Conservation (phyloP, 2,797 vertebrate species). For the Orestias chungarensis region DNA sequence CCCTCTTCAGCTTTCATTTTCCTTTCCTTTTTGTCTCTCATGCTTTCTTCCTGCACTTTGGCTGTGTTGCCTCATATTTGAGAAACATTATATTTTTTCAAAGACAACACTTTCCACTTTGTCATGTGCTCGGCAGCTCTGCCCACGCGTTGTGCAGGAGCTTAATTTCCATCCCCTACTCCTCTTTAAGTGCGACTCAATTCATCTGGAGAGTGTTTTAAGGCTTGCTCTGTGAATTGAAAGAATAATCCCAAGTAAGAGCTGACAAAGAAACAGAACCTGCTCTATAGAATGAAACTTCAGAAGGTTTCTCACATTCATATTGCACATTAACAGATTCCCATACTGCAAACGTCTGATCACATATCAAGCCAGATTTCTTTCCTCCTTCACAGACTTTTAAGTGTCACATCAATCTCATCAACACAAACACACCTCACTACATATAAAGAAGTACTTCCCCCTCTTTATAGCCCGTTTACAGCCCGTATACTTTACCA, state of each 20-base stretch:
- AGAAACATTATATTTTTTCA: conserved; percentile 72
- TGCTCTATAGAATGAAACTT: conserved; percentile 50
- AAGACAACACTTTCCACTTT: conserved; percentile 69
- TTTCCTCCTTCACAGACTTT: conserved; percentile 46
- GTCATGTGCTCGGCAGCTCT: conserved; percentile 62
- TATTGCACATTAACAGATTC: conserved; percentile 35
- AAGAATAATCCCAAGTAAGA: conserved; percentile 70
- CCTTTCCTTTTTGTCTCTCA: conserved; percentile 18
- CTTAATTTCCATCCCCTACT: conserved; percentile 72
- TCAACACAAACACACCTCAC: conserved; percentile 26
- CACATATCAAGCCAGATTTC: conserved; percentile 48
- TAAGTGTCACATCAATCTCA: conserved; percentile 46
- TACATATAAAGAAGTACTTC: background rate
- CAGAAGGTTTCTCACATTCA: conserved; percentile 52
- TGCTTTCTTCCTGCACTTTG: conserved; percentile 41
- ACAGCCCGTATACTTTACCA: background rate
- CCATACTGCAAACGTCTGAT: conserved; percentile 51
- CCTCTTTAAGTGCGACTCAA: conserved; percentile 67
- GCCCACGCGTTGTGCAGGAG: conserved; percentile 66
- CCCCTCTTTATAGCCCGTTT: background rate
- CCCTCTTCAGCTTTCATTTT: conserved; percentile 17
- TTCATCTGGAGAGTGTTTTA: conserved; percentile 71
- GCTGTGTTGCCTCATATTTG: conserved; percentile 50
- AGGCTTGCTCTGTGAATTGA: conserved; percentile 64
- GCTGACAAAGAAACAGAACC: conserved; percentile 64